A percentile compares a stretch with the other conserved stretches of the same genome.
Conservation (phyloP, 2,888 invertebrate species). For the Archips xylosteana region DNA sequence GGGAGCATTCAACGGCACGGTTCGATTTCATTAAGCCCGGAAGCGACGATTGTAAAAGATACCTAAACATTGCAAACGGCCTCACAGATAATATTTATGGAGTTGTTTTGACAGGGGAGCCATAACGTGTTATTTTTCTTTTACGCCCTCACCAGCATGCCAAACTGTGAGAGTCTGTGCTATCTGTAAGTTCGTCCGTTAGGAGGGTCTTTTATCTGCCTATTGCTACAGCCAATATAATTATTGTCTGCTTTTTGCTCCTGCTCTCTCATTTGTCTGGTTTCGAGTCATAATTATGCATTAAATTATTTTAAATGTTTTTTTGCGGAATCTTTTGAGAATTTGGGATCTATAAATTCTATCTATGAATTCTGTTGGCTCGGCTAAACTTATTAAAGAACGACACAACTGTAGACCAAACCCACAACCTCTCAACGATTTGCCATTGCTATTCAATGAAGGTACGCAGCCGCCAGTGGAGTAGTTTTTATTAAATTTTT, state of each 20-base stretch:
- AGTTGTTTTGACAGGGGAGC: slow-evolving; percentile 63
- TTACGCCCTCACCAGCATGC: slow-evolving; percentile 45
- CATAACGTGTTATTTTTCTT: slow-evolving; percentile 60
- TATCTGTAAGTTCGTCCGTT: not conserved
- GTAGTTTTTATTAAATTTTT: too few relatives aligned
- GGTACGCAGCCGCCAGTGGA: too few relatives aligned
- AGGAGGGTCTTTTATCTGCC: not conserved
- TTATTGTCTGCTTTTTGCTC: not conserved
- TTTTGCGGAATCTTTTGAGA: too few relatives aligned
- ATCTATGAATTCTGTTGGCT: too few relatives aligned
- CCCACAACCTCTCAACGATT: too few relatives aligned
- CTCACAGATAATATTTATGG: slow-evolving; percentile 66
- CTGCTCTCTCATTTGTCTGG: not conserved
- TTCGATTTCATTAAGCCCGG: slow-evolving; percentile 47
- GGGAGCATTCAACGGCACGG: slow-evolving; percentile 12
- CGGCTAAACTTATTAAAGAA: too few relatives aligned
- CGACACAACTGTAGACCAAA: too few relatives aligned
- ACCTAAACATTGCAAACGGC: slow-evolving; percentile 57
- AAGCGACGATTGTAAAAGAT: slow-evolving; percentile 56
- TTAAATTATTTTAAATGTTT: too few relatives aligned
- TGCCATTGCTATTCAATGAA: too few relatives aligned
- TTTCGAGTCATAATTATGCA: not conserved
- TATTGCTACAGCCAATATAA: not conserved
- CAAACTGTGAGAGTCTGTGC: slow-evolving; percentile 9
- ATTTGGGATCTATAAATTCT: too few relatives aligned